Conservation (phyloP, 2,797 vertebrate genomes). For the Taenioides sp. region DNA sequence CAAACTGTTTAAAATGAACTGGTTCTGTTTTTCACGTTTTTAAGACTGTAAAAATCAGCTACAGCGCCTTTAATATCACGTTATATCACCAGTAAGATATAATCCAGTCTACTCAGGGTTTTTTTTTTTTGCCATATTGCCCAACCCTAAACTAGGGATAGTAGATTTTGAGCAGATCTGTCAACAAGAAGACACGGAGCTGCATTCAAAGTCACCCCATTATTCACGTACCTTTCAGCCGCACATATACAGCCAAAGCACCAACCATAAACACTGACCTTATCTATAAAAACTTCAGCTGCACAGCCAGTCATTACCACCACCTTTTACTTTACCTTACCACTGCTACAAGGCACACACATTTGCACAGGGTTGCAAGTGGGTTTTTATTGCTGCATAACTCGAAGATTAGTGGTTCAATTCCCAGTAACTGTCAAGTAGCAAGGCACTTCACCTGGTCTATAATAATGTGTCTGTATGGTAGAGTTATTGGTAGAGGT, state of each 20-base stretch:
- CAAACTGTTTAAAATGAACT: no score
- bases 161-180: conserved; percentile 3
- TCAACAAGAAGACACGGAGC: conserved; percentile 10
- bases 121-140: neutral
- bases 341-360: conserved; percentile 6
- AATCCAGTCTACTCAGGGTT: no score
- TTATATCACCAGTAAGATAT: neutral
- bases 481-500: no score
- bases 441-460: no score
- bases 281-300: conserved; percentile 38
- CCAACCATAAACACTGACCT: conserved; percentile 40
- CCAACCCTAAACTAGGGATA: neutral
- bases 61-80: no score
- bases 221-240: conserved; percentile 12
- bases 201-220: conserved; percentile 32
- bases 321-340: neutral
- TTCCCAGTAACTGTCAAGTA: no score
- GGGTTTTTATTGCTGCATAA: no score
- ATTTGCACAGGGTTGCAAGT: no score
- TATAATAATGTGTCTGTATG: no score
- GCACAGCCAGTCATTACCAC: conserved; percentile 25
- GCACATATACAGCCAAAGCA: conserved; percentile 22
- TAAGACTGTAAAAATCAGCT: no score
- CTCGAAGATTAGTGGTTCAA: no score
- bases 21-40: no score